phyloP scores from a whole-genome alignment of 2,888 invertebrate genomes.

The Ceraclea dissimilis region DNA sequence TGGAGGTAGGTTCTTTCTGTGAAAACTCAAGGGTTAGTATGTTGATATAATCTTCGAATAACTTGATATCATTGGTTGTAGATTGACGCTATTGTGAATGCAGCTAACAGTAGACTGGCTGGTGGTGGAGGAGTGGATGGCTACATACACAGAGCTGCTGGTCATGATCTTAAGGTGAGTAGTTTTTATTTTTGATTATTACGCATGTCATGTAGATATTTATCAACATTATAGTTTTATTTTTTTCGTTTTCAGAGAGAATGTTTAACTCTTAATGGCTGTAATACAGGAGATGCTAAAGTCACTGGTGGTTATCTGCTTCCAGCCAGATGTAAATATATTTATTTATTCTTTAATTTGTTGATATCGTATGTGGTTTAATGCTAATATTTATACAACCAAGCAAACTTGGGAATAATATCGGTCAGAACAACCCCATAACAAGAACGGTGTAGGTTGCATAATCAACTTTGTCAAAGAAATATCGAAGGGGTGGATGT shows the following conservation, averaged over 20 bases:
- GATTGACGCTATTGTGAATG: constrained; percentile 86
- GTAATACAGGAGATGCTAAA: constrained; percentile 75
- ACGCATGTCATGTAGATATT: neutral
- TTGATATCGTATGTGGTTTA: too few relatives aligned
- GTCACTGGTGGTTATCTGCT: constrained; percentile 75
- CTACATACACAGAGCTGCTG: constrained; percentile 80
- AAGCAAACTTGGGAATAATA: too few relatives aligned
- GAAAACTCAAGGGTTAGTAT: too few relatives aligned
- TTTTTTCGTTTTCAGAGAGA: constrained; percentile 54
- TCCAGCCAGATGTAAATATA: constrained; percentile 73
- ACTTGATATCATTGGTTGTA: constrained; percentile 28
- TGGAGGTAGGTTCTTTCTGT: constrained; percentile 50
- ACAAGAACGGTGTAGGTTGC: too few relatives aligned
- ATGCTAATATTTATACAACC: too few relatives aligned
- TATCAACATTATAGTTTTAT: too few relatives aligned
- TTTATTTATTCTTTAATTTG: too few relatives aligned
- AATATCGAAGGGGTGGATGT: too few relatives aligned
- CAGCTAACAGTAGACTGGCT: constrained; percentile 67
- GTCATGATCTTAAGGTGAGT: constrained; percentile 51
- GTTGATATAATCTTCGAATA: too few relatives aligned
- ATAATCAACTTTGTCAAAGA: too few relatives aligned
- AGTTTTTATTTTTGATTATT: too few relatives aligned
- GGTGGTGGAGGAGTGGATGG: constrained; percentile 91
- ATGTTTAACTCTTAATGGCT: constrained; percentile 64
- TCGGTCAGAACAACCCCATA: too few relatives aligned